Evolutionary conservation across 2,888 invertebrate species (phyloP).

Genomic region (Epinotia bilunana): DNA sequence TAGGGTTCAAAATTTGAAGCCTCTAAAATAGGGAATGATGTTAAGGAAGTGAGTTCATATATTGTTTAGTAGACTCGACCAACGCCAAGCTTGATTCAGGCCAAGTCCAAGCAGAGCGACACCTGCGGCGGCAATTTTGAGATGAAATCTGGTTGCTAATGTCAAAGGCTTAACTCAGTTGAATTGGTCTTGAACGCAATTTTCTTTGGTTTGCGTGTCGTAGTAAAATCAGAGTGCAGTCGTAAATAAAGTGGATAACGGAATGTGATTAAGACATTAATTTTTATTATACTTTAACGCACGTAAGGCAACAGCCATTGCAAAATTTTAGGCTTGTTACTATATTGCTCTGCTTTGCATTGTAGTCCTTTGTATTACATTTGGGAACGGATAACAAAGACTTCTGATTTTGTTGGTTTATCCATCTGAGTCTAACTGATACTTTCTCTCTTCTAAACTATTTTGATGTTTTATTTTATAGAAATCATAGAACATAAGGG

Average conservation of each 20-base stretch:
- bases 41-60: conserved; percentile 14
- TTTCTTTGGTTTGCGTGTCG: conserved; percentile 16
- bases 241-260: conserved; percentile 15
- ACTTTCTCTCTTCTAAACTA: too few species aligned
- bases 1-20: not conserved
- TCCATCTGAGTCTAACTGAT: too few species aligned
- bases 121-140: conserved; percentile 47
- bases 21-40: not conserved
- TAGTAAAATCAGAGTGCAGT: not conserved
- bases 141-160: conserved; percentile 31
- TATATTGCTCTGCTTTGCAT: not conserved
- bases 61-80: not conserved
- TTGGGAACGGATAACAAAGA: too few species aligned
- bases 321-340: not conserved
- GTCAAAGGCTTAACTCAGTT: conserved; percentile 8
- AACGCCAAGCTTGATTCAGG: conserved; percentile 37
- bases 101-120: conserved; percentile 42
- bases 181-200: conserved; percentile 21
- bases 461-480: too few species aligned
- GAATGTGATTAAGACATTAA: not conserved
- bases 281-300: conserved; percentile 14
- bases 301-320: not conserved
- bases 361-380: too few species aligned
- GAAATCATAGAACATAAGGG: too few species aligned
- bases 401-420: too few species aligned